Evolutionary conservation across 2,113 vertebrate genomes (phyloP).

Genomic region (Spilogale gracilis): DNA sequence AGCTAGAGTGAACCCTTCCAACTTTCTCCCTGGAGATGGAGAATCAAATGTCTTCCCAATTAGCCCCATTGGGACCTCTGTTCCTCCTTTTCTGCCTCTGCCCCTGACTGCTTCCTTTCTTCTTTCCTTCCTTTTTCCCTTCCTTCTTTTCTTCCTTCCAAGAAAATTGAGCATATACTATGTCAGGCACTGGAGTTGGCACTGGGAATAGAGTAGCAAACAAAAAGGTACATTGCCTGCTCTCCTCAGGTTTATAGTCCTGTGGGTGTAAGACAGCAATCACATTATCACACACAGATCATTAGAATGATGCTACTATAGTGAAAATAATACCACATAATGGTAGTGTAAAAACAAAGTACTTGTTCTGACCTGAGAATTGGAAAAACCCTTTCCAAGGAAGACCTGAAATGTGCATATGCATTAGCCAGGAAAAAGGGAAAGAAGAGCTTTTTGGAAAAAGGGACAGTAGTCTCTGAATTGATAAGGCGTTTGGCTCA

Average conservation of each 20-base stretch:
- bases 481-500: neutral
- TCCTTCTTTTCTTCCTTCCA: neutral
- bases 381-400: conserved; percentile 14
- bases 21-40: neutral
- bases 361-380: neutral
- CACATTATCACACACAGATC: neutral
- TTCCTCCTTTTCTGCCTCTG: neutral
- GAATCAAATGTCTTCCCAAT: neutral
- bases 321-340: neutral
- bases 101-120: neutral
- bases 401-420: neutral
- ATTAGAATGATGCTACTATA: neutral
- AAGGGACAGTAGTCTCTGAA: neutral
- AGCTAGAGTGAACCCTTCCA: conserved; percentile 13
- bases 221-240: neutral
- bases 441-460: conserved; percentile 10
- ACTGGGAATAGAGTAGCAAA: neutral
- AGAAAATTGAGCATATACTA: neutral
- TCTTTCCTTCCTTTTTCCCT: neutral
- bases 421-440: neutral
- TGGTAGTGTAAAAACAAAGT: neutral
- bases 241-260: neutral
- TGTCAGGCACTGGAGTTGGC: neutral
- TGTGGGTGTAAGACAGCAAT: conserved; percentile 15
- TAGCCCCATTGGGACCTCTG: neutral